phyloP scores from a whole-genome alignment of 2,797 vertebrate genomes.

The Cetoscarus ocellatus region DNA sequence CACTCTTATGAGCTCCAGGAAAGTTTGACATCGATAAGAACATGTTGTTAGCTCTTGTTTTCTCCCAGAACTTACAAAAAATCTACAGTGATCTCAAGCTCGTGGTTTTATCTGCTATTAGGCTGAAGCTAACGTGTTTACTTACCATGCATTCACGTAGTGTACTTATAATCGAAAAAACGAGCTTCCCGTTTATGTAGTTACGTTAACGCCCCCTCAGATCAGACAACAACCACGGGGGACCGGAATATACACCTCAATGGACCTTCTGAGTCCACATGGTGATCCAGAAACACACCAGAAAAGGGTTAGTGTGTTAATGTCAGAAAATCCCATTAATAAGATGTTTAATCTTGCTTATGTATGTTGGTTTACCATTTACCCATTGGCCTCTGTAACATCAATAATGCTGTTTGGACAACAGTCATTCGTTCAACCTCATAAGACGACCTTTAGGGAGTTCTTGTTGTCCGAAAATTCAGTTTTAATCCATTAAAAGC shows the following conservation, averaged over 20 bases:
- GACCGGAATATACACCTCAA: no score
- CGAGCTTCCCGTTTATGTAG: not conserved
- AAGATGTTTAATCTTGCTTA: no score
- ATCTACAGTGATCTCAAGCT: not conserved
- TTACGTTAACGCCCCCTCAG: not conserved
- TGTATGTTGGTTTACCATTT: no score
- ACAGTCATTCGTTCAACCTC: no score
- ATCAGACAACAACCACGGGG: not conserved
- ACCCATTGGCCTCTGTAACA: no score
- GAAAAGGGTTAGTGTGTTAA: not conserved
- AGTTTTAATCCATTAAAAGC: not conserved
- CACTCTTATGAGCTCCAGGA: not conserved
- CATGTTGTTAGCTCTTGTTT: no score
- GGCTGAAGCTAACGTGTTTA: not conserved
- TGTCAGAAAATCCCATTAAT: no score
- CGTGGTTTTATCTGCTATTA: conserved; percentile 7
- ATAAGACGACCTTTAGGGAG: not conserved
- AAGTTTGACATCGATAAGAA: no score
- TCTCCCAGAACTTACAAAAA: no score
- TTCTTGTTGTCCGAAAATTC: not conserved
- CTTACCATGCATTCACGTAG: not conserved
- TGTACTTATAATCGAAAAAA: not conserved
- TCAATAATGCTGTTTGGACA: no score
- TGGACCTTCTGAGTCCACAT: not conserved
- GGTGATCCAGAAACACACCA: not conserved